A percentile compares a stretch with the other conserved stretches of the same genome.
phyloP scores from a whole-genome alignment of 2,888 invertebrate species.

The Scaptomyza caliginosa region DNA sequence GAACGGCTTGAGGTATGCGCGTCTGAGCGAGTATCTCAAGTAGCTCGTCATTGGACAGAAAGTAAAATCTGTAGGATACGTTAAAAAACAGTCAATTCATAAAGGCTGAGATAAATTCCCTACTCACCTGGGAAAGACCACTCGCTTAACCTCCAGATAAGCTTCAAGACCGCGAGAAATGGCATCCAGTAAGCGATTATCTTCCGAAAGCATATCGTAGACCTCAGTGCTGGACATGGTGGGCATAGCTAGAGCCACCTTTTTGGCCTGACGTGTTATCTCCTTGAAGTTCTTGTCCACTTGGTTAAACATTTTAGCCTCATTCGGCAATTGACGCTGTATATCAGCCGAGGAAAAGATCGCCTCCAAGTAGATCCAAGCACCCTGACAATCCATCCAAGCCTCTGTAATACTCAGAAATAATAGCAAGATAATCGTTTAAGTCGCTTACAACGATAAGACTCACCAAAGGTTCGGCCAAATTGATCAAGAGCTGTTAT shows the following conservation, averaged over 20 bases:
- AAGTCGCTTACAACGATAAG: neutral
- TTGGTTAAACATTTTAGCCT: constrained; percentile 92
- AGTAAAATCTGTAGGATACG: constrained; percentile 87
- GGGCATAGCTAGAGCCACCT: constrained; percentile 92
- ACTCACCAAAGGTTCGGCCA: constrained; percentile 89
- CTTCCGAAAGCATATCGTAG: constrained; percentile 88
- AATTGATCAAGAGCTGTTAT: constrained; percentile 89
- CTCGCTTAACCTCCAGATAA: constrained; percentile 94
- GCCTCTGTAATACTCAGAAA: constrained; percentile 87
- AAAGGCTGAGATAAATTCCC: neutral
- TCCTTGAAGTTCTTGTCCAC: constrained; percentile 97
- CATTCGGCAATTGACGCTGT: constrained; percentile 95
- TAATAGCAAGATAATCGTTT: neutral
- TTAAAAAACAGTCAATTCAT: neutral
- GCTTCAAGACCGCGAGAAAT: constrained; percentile 96
- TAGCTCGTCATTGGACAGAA: constrained; percentile 94
- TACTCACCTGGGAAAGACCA: constrained; percentile 90
- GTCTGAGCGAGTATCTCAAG: constrained; percentile 96
- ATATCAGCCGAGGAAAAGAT: constrained; percentile 98
- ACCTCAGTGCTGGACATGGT: constrained; percentile 90
- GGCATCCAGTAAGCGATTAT: constrained; percentile 92
- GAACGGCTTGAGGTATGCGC: constrained; percentile 94
- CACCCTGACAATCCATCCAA: constrained; percentile 94
- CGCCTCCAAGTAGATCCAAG: constrained; percentile 97
- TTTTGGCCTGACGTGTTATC: constrained; percentile 92